phyloP scores from a whole-genome alignment of 2,797 vertebrate species.

The Glossophaga mutica region DNA sequence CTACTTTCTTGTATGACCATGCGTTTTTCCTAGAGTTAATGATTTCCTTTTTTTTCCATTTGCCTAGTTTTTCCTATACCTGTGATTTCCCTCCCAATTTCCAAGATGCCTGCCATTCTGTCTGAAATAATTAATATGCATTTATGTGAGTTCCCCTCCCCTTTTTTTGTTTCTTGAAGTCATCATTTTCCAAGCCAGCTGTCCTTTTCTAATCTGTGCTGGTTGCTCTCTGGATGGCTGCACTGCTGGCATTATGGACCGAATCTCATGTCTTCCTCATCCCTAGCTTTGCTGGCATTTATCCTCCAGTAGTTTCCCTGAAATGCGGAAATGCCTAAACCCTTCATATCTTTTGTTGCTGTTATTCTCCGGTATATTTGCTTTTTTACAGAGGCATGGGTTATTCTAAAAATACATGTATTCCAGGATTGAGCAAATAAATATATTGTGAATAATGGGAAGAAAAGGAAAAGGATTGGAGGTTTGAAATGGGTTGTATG shows the following conservation, averaged over 20 bases:
- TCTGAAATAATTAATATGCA: constrained; percentile 26
- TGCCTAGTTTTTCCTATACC: constrained; percentile 25
- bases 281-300: neutral
- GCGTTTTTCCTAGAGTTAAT: constrained; percentile 50
- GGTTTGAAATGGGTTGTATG: neutral
- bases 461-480: neutral
- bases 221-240: neutral
- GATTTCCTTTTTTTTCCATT: constrained; percentile 49
- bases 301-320: neutral
- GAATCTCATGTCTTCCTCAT: neutral
- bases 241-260: neutral
- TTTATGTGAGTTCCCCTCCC: neutral
- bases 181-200: neutral
- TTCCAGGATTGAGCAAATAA: neutral
- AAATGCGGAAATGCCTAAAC: neutral
- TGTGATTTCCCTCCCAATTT: neutral
- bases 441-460: neutral
- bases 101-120: neutral
- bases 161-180: neutral
- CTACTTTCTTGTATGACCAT: constrained; percentile 4
- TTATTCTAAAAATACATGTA: neutral
- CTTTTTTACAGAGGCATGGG: neutral
- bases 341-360: neutral
- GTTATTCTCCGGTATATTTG: neutral
- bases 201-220: neutral